These are phyloP conservation scores for Argyresthia goedartella DNA, from an alignment of 2,888 invertebrate genomes.

Conservation along the genomic window DNA sequence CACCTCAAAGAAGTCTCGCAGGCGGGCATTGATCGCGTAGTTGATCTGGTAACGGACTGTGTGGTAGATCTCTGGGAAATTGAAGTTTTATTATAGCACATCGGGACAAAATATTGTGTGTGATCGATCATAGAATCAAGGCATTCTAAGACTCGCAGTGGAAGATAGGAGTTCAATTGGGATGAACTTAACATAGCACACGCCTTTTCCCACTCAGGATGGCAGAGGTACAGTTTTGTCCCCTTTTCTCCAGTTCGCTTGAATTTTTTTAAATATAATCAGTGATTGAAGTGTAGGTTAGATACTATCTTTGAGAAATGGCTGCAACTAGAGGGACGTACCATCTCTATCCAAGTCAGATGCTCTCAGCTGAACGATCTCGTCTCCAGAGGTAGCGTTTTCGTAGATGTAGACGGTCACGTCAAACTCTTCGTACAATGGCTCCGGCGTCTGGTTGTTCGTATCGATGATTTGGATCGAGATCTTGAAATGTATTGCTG, in stretches of 20 bases:
- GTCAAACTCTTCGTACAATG: slow-evolving; percentile 34
- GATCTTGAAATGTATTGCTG: slow-evolving; percentile 42
- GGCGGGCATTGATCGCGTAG: slow-evolving; percentile 41
- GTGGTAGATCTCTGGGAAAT: slow-evolving; percentile 52
- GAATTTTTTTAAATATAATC: too few relatives aligned
- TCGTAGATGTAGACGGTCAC: slow-evolving; percentile 53
- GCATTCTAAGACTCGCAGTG: not conserved
- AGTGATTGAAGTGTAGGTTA: too few relatives aligned
- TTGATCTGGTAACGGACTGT: slow-evolving; percentile 67
- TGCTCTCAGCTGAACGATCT: slow-evolving; percentile 45
- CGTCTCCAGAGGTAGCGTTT: slow-evolving; percentile 46
- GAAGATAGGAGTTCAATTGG: too few relatives aligned
- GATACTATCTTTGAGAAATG: too few relatives aligned
- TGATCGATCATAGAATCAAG: not conserved
- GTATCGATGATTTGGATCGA: slow-evolving; percentile 69
- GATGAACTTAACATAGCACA: too few relatives aligned
- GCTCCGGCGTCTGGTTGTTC: slow-evolving; percentile 69
- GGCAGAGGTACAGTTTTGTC: too few relatives aligned
- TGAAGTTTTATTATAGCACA: not conserved
- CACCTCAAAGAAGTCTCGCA: slow-evolving; percentile 63
- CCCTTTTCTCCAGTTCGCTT: too few relatives aligned
- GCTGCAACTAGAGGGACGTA: slow-evolving; percentile 16
- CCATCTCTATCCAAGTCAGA: slow-evolving; percentile 72
- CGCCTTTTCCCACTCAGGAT: too few relatives aligned
- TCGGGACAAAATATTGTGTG: not conserved